phyloP scores from a whole-genome alignment of 2,113 vertebrate species.

The Neolamprologus fasciatus region DNA sequence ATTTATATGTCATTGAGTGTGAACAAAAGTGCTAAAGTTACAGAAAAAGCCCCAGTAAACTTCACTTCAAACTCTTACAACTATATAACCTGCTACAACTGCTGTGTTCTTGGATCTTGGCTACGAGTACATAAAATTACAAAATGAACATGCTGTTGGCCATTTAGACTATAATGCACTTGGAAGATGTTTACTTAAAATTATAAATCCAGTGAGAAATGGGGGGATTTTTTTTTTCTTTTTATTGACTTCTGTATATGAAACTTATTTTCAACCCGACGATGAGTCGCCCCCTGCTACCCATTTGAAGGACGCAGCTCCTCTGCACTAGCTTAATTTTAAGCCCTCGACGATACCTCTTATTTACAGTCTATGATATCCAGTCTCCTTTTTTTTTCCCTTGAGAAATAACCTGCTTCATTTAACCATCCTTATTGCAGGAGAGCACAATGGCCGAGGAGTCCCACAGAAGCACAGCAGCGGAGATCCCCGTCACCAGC shows the following conservation, averaged over 20 bases:
- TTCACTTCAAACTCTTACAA: neutral
- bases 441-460: conserved; percentile 83
- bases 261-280: neutral
- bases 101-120: neutral
- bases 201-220: neutral
- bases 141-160: neutral
- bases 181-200: neutral
- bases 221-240: neutral
- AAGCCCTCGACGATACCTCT: neutral
- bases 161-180: neutral
- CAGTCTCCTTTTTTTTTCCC: neutral
- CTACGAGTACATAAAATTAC: neutral
- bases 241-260: neutral
- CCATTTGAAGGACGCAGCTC: neutral
- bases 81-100: neutral
- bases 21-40: neutral
- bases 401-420: neutral
- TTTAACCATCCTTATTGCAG: conserved; percentile 44
- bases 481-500: conserved; percentile 93
- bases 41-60: neutral
- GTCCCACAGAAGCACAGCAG: conserved; percentile 83
- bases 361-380: neutral
- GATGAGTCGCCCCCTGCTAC: neutral
- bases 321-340: neutral
- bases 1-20: neutral